A percentile compares a stretch with the other conserved stretches of the same genome.
phyloP scores from a whole-genome alignment of 1,140 invertebrate genomes.

The Trialeurodes vaporariorum region DNA sequence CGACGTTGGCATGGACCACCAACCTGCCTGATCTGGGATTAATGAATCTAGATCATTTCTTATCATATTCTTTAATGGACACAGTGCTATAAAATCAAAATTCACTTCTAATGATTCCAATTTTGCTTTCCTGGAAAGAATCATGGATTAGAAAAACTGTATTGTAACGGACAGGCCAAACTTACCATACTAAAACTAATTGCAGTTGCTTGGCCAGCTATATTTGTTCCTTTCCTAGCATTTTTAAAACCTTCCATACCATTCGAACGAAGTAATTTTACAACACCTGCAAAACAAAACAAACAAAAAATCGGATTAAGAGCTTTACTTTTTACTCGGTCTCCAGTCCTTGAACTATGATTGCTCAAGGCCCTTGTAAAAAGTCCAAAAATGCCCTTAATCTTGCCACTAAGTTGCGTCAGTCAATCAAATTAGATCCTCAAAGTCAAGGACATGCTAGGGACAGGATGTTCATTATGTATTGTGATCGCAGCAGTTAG shows the following conservation, averaged over 20 bases:
- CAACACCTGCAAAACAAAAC: conserved; percentile 36
- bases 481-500: too few relatives aligned
- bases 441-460: not conserved
- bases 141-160: too few relatives aligned
- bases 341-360: not conserved
- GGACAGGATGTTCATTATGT: too few relatives aligned
- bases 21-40: too few relatives aligned
- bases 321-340: not conserved
- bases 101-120: too few relatives aligned
- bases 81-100: too few relatives aligned
- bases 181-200: conserved; percentile 57
- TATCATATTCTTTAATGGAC: too few relatives aligned
- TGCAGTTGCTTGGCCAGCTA: conserved; percentile 88
- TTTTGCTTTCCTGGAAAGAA: too few relatives aligned
- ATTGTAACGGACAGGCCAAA: too few relatives aligned
- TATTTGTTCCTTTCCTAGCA: conserved; percentile 86
- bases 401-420: not conserved
- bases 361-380: too few relatives aligned
- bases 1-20: too few relatives aligned
- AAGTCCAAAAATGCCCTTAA: not conserved
- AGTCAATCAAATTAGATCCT: not conserved
- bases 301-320: conserved; percentile 11
- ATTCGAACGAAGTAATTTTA: conserved; percentile 53
- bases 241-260: conserved; percentile 91
- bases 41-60: too few relatives aligned